phyloP scores from a whole-genome alignment of 2,113 vertebrate species.

The Hypomesus transpacificus region DNA sequence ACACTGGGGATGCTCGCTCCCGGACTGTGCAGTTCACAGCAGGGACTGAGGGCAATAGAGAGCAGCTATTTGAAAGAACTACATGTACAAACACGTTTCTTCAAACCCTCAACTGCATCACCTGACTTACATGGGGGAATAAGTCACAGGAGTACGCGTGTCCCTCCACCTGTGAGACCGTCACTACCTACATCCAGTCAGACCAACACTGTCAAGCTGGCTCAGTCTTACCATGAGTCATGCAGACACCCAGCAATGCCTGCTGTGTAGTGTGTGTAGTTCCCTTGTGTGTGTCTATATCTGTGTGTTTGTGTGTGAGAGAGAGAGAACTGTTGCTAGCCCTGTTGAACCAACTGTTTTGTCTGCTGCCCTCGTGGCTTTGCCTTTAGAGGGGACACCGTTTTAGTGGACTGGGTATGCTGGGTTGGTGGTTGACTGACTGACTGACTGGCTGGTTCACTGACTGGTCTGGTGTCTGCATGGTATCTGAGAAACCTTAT shows the following conservation, averaged over 20 bases:
- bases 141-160: background rate
- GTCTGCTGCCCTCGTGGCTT: constrained; percentile 6
- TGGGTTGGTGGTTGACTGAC: background rate
- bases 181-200: background rate
- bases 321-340: background rate
- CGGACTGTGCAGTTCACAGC: background rate
- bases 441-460: background rate
- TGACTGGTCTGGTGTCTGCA: background rate
- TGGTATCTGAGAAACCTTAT: background rate
- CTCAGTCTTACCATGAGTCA: background rate
- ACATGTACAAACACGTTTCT: too few relatives aligned
- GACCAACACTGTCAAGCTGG: background rate
- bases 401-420: background rate
- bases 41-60: too few relatives aligned
- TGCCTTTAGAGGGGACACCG: background rate
- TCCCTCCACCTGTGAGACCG: too few relatives aligned
- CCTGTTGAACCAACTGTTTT: constrained; percentile 1
- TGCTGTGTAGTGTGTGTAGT: background rate
- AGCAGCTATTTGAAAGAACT: too few relatives aligned
- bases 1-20: background rate
- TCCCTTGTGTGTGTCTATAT: background rate
- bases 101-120: background rate
- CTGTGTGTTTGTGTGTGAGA: constrained; percentile 16
- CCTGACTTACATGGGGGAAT: background rate
- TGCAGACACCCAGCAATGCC: background rate